Evolutionary conservation across 2,888 invertebrate species (phyloP), one percentile per base, ranked within the genome.

Genomic region (Drosophila nigritarsus): DNA sequence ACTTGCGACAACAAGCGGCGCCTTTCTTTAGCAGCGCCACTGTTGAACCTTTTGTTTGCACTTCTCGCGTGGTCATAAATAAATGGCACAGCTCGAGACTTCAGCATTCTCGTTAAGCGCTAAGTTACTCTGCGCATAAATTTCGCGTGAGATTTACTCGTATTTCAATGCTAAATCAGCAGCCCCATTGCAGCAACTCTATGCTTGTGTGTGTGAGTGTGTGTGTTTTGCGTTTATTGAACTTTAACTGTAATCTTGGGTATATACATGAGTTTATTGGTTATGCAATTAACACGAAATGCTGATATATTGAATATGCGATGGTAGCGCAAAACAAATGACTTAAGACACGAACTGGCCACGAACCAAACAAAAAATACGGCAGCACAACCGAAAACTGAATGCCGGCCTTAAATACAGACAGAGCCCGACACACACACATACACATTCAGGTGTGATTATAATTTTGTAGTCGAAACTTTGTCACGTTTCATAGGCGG

Each of bases 281-380:
- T 85, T 85, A 85, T 85, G 87, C 87, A 85, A 85, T 87, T 89
- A 85, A 80, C 80, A 85, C 89, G 77, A 86, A 73, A 68, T 73
- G 74, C 67, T 60, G 76, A 66, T 58, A 54, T 70, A 71, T 78
- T 56, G 75, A 27, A 45, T 24, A 45, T 45, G 45, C 20, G 45
- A 45, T 53, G 64, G 55, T 38, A n/a, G 27, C 55, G 49, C 62
- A 58, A 73, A 65, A 78, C 86, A 76, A 82, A 87, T 86, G 87
- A 87, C 83, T 87, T 86, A 87, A 86, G 83, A 60, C 89, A 89
- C 89, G 80, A 89, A 87, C 88, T 73, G 65, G 62, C 38, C 64
- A 78, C 80, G 75, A 77, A 80, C 49, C 60, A 40, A 50, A 61
- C 42, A 54, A 60, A 63, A 73, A 45, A 15, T 24, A 45, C 20